Evolutionary conservation across 1,140 invertebrate species (phyloP), one percentile per base, ranked within the genome.

Genomic region (Campoletis sonorensis): DNA sequence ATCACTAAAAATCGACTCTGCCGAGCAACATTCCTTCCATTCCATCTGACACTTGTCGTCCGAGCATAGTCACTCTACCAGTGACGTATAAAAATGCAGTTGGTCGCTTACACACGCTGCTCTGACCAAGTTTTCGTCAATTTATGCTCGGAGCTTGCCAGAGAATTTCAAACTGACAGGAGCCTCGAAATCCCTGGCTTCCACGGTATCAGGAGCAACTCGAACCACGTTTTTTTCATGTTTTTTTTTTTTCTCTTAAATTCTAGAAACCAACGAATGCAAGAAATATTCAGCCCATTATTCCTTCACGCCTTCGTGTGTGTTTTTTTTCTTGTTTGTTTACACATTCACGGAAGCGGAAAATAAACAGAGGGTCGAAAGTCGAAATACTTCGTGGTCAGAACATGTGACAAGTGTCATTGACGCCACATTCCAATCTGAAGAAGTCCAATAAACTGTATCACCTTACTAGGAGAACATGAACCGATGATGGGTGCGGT

Each of bases 401-500:
- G 61, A 23, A 23, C 2, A 70, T 70, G 78, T 27, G 76, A 85
- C 83, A 40, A 79, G 79, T 87, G 85, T 88, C 84, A 87, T 86
- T 86, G 82, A 84, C 82, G 80, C 70, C 82, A 77, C 88, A 89
- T 90, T 89, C 87, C 86, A 81, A 89, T 88, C 84, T 84, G 87
- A 90, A 90, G 86, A 90, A 90, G 89, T 88, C 88, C 87, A 90
- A 89, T 90, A 90, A 90, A 90, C 88, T 90, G 88, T 90, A 90
- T 90, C 88, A 89, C 84, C 86, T 85, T 84, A 89, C 84, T 87
- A 89, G 89, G 88, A 84, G 84, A 89, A 51, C 84, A 90, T 84
- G 76, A 87, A 67, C 33, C 7, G 54, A 8, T 58, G 8, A 61
- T 37, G 76, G 58, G 76, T 78, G 76, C 18, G 76, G 33, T 2